Conservation (phyloP, 92 coral and sea anemone species). For the Chrysogorgia sp. region DNA sequence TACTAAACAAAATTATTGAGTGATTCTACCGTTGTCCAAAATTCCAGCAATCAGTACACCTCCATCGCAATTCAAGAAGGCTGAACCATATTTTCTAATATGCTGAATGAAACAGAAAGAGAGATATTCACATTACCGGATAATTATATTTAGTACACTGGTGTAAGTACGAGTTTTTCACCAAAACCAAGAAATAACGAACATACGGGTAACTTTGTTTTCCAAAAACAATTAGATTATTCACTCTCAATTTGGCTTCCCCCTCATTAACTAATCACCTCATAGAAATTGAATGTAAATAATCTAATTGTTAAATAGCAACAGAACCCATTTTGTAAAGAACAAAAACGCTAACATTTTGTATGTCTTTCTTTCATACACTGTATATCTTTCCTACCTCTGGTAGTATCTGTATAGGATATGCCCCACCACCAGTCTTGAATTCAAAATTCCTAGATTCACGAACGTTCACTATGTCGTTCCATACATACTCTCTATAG, state of each 20-base stretch:
- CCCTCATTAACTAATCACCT: too few species aligned
- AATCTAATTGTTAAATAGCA: too few species aligned
- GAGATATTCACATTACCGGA: background rate
- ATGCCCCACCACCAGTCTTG: constrained; percentile 90
- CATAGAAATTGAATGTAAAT: background rate
- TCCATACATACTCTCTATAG: constrained; percentile 30
- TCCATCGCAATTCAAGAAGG: constrained; percentile 74
- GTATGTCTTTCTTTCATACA: background rate
- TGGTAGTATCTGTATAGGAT: constrained; percentile 72
- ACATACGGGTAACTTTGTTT: too few species aligned
- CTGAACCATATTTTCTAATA: constrained; percentile 75
- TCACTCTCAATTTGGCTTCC: too few species aligned
- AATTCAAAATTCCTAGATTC: constrained; percentile 72
- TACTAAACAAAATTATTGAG: too few species aligned
- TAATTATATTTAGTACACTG: background rate
- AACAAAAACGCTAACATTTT: background rate
- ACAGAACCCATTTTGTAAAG: too few species aligned
- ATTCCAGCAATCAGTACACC: constrained; percentile 79
- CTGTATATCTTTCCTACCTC: constrained; percentile 57
- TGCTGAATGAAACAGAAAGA: constrained; percentile 57
- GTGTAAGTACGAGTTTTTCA: background rate
- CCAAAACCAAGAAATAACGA: background rate
- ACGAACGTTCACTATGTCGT: constrained; percentile 47
- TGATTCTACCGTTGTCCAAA: constrained; percentile 67
- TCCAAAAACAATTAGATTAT: too few species aligned